These are phyloP conservation scores for Brotula barbata DNA, from an alignment of 2,797 vertebrate species.

Conservation along the genomic window DNA sequence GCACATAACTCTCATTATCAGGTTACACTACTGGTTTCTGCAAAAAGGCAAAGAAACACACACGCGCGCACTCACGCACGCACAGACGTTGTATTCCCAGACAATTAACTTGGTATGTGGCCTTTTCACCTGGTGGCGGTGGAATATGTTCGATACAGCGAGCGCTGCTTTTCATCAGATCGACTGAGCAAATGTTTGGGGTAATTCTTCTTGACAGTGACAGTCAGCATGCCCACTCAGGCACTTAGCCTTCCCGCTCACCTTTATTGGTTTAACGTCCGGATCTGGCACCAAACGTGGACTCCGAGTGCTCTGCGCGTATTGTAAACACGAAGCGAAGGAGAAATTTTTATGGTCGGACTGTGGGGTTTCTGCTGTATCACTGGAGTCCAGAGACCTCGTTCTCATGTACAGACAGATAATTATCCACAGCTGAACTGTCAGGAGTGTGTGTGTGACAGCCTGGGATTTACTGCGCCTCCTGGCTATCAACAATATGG, in stretches of 20 bases:
- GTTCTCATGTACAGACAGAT: conserved; percentile 46
- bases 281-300: background rate
- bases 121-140: conserved; percentile 29
- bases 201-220: conserved; percentile 44
- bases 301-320: conserved; percentile 10
- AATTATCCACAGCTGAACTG: conserved; percentile 55
- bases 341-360: conserved; percentile 23
- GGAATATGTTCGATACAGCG: conserved; percentile 26
- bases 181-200: conserved; percentile 35
- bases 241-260: conserved; percentile 34
- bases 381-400: conserved; percentile 21
- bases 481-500: conserved; percentile 33
- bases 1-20: conserved; percentile 46
- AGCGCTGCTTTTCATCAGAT: conserved; percentile 45
- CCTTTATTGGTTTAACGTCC: conserved; percentile 36
- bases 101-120: conserved; percentile 37
- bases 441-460: conserved; percentile 45
- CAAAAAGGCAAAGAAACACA: conserved; percentile 14
- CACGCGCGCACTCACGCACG: background rate
- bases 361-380: conserved; percentile 19
- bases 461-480: conserved; percentile 41
- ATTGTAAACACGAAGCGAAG: conserved; percentile 15
- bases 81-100: conserved; percentile 18
- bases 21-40: conserved; percentile 51
- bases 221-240: conserved; percentile 38